phyloP scores from a whole-genome alignment of 2,888 invertebrate species.

The Orthonevra nobilis region DNA sequence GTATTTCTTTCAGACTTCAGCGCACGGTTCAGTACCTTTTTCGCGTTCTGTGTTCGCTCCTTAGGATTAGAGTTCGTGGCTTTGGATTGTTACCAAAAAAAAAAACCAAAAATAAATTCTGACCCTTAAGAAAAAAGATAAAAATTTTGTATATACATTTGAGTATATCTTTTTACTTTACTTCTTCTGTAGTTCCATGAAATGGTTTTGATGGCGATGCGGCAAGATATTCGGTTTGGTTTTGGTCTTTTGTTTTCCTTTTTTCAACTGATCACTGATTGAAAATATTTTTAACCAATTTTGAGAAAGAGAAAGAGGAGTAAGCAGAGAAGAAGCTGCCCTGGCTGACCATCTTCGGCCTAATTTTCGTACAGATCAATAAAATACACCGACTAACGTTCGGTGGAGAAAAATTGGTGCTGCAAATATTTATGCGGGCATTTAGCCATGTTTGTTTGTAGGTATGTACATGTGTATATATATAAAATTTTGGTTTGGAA shows the following conservation, averaged over 20 bases:
- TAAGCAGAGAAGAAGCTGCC: background rate
- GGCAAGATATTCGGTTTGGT: slow-evolving; percentile 28
- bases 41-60: background rate
- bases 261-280: slow-evolving; percentile 35
- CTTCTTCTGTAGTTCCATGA: slow-evolving; percentile 52
- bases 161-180: slow-evolving; percentile 1
- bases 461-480: background rate
- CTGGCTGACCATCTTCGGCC: slow-evolving; percentile 33
- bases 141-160: background rate
- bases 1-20: slow-evolving; percentile 2
- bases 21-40: slow-evolving; percentile 17
- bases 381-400: slow-evolving; percentile 37
- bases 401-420: background rate
- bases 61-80: slow-evolving; percentile 41
- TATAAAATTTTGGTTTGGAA: background rate
- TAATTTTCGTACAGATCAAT: slow-evolving; percentile 62
- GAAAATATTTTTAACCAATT: slow-evolving; percentile 57
- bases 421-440: background rate
- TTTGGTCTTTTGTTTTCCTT: slow-evolving; percentile 10
- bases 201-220: slow-evolving; percentile 31
- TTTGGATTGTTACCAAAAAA: slow-evolving; percentile 41
- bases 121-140: slow-evolving; percentile 46
- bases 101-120: slow-evolving; percentile 16
- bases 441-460: slow-evolving; percentile 4
- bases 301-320: slow-evolving; percentile 48